Base-by-base conservation (phyloP, 2,888 invertebrate genomes). In the Drosophila kambysellisi region DNA sequence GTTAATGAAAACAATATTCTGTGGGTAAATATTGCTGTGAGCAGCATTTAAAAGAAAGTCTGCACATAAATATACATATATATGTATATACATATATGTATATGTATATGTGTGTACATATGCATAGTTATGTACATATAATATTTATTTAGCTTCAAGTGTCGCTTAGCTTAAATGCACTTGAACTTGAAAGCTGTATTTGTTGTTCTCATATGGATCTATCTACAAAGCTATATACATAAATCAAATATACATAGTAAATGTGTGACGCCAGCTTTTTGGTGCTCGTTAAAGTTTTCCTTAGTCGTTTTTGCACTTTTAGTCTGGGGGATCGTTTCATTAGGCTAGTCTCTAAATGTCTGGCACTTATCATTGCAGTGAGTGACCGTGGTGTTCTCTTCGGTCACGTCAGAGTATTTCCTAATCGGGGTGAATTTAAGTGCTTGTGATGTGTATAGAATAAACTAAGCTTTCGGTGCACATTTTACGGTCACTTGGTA, bases 101-200 rank as follows among this genome's bases (percentile, higher is more conserved):
- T 8, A 8, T 68, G 25, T 43, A 43, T 52, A 33, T 17, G 4
- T 32, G n/a, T n/a, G 32, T 37, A 41, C 48, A 12, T 33, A 52
- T 37, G 17, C 35, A 15, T 12, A 3, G 12, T 30, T 41, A 25
- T 50, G 30, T 9, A 17, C 29, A 12, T 35, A 33, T 50, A 29
- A 43, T 57, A 51, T 48, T 62, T 35, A 54, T 65, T 57, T 30
- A 15, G 66, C 53, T 57, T 57, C 50, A 73, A 74, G 76, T 73
- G 76, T 59, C 72, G 68, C 72, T 76, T 76, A 79, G 76, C 76
- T 79, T 57, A 81, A 81, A 76, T 79, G 81, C 76, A 88, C 85
- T 83, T 88, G 85, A 85, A 88, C 88, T 83, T 88, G 88, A 85
- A 72, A 73, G 70, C 71, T 70, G 79, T 81, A 81, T 74, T 72